Evolutionary conservation across 2,888 invertebrate species (phyloP).

Genomic region (Oxycera nigricornis): DNA sequence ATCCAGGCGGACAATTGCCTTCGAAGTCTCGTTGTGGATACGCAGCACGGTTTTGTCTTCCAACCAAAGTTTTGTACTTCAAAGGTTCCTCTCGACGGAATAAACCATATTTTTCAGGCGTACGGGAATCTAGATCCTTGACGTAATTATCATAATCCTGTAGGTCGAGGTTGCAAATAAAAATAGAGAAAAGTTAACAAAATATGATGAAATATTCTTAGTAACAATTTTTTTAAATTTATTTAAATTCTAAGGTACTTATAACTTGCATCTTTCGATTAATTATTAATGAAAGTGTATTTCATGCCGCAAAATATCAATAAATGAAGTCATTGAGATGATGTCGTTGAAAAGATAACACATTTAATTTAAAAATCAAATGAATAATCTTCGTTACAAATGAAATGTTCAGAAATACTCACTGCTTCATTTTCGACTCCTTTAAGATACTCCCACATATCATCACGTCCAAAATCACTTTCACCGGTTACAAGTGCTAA

Average conservation of each 20-base stretch:
- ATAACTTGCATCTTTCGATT: neutral
- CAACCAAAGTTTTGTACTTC: neutral
- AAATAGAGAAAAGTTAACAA: no score
- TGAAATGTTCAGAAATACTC: no score
- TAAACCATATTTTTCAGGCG: neutral
- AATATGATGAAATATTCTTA: no score
- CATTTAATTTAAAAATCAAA: no score
- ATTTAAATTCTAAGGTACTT: neutral
- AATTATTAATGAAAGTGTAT: neutral
- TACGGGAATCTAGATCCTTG: neutral
- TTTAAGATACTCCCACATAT: neutral
- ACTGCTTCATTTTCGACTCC: slow-evolving; percentile 10
- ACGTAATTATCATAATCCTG: slow-evolving; percentile 19
- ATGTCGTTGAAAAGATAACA: neutral
- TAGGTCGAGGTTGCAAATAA: neutral
- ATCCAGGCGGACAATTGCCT: slow-evolving; percentile 41
- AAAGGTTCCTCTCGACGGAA: neutral
- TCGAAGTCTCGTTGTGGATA: slow-evolving; percentile 24
- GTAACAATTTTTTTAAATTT: no score
- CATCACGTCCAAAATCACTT: neutral
- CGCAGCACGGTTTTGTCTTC: neutral
- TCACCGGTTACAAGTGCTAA: neutral
- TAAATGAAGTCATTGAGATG: neutral
- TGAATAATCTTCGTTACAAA: no score
- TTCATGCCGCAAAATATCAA: neutral